Evolutionary conservation across 1,140 invertebrate species (phyloP).

Genomic region (Megalopta genalis): DNA sequence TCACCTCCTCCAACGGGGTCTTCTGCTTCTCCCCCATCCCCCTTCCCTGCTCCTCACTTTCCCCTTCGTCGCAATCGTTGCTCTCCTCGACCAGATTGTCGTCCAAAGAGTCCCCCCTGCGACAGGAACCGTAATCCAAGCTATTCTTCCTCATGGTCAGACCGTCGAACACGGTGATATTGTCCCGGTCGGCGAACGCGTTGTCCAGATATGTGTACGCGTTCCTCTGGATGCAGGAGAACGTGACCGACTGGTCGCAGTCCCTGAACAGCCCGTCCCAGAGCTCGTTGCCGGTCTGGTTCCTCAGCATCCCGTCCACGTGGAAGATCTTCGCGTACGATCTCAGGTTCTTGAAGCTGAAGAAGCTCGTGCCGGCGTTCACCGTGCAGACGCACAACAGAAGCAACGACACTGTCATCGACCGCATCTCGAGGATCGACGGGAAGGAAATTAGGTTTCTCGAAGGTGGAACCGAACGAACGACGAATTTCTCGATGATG

Average conservation of each 20-base stretch:
- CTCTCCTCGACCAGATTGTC: constrained; percentile 69
- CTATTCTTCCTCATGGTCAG: constrained; percentile 86
- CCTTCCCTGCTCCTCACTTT: constrained; percentile 62
- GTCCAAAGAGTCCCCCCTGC: constrained; percentile 70
- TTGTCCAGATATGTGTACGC: constrained; percentile 86
- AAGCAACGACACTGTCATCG: constrained; percentile 50
- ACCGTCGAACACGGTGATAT: constrained; percentile 85
- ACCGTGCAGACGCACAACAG: constrained; percentile 54
- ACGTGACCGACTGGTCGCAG: constrained; percentile 83
- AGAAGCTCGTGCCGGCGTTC: constrained; percentile 53
- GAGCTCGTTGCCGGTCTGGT: constrained; percentile 83
- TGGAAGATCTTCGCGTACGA: constrained; percentile 64
- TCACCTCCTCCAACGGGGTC: constrained; percentile 86
- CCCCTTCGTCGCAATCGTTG: constrained; percentile 68
- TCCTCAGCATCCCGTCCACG: constrained; percentile 55
- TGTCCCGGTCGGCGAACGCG: constrained; percentile 82
- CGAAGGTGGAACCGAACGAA: too few relatives aligned
- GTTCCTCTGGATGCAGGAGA: constrained; percentile 88
- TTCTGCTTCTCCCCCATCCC: constrained; percentile 73
- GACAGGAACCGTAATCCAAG: constrained; percentile 81
- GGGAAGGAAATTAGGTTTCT: neutral
- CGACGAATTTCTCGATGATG: constrained; percentile 8
- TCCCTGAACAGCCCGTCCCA: constrained; percentile 87
- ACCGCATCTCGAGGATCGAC: constrained; percentile 60
- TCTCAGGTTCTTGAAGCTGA: constrained; percentile 67